Base-by-base conservation (phyloP, 2,797 vertebrate species). In the Semotilus atromaculatus region DNA sequence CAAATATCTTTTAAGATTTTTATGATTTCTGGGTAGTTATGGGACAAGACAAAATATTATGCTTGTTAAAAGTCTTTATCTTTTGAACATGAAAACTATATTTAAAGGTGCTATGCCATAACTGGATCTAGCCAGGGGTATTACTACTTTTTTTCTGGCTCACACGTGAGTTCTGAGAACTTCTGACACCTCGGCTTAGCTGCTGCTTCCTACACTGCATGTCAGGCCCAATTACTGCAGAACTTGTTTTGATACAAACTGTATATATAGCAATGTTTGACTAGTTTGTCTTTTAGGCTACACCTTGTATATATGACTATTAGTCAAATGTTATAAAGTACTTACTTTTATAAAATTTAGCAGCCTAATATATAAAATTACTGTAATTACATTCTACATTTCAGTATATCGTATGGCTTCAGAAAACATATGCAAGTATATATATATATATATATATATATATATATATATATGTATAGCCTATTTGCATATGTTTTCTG, bases 221-320 rank as follows among this genome's bases (percentile, higher is more conserved):
- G 90, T 91, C 91, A 92, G 70, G 81, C 53, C 83, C 89, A 85
- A 92, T 93, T 90, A 92, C 85, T 14, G 84, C 58, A 81, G 87
- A 89, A 86, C 84, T 90, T 85, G 89, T 87, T 90, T 86, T 84
- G 88, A 40, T 72, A 51, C 80, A 86, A 68, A 85, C 82, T 81
- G 71, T 81, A n/a, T n/a, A n/a, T n/a, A n/a, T n/a, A 48, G 80
- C 34, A 55, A 48, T 55, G 67, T 43, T 81, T 26, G 29, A 29
- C 40, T 66, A 9, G 29, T 55, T 55, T 55, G 72, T 58, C 31
- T 38, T 75, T 58, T 38, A 75, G 73, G 6, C 21, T 53, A 55
- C 51, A 55, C 7, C 31, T 36, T 38, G 5, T 11, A 38, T 67
- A 19, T 2, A 29, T 3, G 10, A 73, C 26, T 31, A 51, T 31